Percentiles rank a stretch among this genome's conserved stretches.
phyloP scores from a whole-genome alignment of 2,888 invertebrate genomes.

The Agrotis puta region DNA sequence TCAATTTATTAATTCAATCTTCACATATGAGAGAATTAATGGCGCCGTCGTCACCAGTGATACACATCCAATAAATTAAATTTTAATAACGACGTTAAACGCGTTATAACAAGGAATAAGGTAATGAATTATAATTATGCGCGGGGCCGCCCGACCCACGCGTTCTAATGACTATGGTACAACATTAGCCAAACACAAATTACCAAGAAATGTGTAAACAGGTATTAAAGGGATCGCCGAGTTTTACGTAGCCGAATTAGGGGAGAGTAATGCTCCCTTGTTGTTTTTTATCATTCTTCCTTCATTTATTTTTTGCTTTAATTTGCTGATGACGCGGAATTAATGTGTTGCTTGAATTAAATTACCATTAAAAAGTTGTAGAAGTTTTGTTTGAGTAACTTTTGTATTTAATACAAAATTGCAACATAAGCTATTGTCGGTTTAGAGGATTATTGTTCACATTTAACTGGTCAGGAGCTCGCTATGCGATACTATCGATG shows the following conservation, averaged over 20 bases:
- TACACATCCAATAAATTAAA: constrained; percentile 63
- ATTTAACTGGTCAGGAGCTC: constrained; percentile 75
- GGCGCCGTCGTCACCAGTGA: constrained; percentile 32
- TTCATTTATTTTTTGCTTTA: constrained; percentile 54
- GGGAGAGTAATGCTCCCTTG: constrained; percentile 72
- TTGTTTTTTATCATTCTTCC: constrained; percentile 64
- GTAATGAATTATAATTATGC: constrained; percentile 88
- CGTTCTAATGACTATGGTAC: constrained; percentile 84
- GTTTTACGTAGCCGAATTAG: constrained; percentile 77
- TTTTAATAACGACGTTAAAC: constrained; percentile 74
- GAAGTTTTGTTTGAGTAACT: constrained; percentile 8
- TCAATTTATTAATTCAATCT: constrained; percentile 58
- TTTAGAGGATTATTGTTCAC: constrained; percentile 72
- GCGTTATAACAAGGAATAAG: constrained; percentile 76
- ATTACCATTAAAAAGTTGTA: constrained; percentile 25
- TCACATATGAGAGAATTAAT: constrained; percentile 50
- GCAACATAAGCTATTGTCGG: constrained; percentile 50
- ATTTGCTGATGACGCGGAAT: constrained; percentile 34
- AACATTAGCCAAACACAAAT: constrained; percentile 89
- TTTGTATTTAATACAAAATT: constrained; percentile 41
- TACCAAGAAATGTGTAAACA: constrained; percentile 87
- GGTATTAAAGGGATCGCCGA: constrained; percentile 83
- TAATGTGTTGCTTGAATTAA: constrained; percentile 32
- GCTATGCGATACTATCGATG: constrained; percentile 79
- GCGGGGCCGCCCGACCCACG: constrained; percentile 75